phyloP scores from a whole-genome alignment of 2,888 invertebrate species.

The Drosophila koepferae region DNA sequence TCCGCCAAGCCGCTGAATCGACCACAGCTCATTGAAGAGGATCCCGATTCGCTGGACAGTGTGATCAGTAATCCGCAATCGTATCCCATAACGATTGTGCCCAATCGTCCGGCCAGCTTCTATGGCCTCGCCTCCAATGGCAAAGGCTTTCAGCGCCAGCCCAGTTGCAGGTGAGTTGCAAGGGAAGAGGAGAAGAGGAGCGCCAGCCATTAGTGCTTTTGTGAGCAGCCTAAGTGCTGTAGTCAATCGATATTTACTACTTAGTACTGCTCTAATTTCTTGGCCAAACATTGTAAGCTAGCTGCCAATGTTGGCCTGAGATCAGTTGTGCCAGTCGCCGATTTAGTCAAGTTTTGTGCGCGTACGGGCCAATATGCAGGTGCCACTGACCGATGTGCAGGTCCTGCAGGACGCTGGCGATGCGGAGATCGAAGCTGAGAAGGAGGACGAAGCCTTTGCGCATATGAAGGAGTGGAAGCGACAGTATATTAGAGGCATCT shows the following conservation, averaged over 20 bases:
- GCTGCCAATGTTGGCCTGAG: slow-evolving; percentile 41
- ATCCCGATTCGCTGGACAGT: slow-evolving; percentile 85
- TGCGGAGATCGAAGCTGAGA: slow-evolving; percentile 61
- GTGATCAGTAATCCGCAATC: slow-evolving; percentile 84
- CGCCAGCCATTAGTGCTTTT: slow-evolving; percentile 38
- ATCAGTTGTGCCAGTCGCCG: slow-evolving; percentile 15
- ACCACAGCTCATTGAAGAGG: slow-evolving; percentile 82
- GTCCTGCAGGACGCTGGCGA: slow-evolving; percentile 72
- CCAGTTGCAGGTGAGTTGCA: slow-evolving; percentile 82
- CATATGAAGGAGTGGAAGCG: slow-evolving; percentile 79
- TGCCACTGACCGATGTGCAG: slow-evolving; percentile 75
- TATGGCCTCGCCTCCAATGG: slow-evolving; percentile 82
- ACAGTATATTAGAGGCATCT: slow-evolving; percentile 83
- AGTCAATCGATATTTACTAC: slow-evolving; percentile 52
- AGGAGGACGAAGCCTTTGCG: slow-evolving; percentile 75
- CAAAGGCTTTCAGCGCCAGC: slow-evolving; percentile 81
- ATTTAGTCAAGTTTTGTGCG: slow-evolving; percentile 56
- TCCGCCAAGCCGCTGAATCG: slow-evolving; percentile 65
- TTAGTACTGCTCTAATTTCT: slow-evolving; percentile 62
- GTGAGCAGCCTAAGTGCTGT: slow-evolving; percentile 41
- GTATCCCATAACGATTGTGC: slow-evolving; percentile 85
- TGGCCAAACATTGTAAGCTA: slow-evolving; percentile 40
- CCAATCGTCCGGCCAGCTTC: slow-evolving; percentile 83
- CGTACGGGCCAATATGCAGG: slow-evolving; percentile 68
- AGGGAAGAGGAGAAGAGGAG: background rate